Evolutionary conservation across 2,797 vertebrate species (phyloP).

Genomic region (Sebastes minor): DNA sequence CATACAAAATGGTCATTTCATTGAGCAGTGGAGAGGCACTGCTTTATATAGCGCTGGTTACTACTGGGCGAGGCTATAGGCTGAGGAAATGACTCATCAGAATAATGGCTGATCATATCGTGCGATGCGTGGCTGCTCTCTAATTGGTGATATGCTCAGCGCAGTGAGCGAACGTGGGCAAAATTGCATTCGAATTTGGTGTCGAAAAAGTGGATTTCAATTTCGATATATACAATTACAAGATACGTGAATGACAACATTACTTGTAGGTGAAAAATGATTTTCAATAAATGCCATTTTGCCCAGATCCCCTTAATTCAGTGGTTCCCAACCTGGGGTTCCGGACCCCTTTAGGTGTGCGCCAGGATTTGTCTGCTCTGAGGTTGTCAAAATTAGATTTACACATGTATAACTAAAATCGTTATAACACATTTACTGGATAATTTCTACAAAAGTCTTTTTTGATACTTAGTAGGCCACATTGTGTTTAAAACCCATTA

Average conservation of each 20-base stretch:
- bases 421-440: no score
- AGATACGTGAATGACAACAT: neutral
- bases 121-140: conserved; percentile 21
- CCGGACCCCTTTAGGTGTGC: no score
- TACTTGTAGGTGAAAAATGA: neutral
- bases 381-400: no score
- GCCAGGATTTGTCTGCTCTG: no score
- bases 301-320: conserved; percentile 24
- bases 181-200: conserved; percentile 46
- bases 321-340: no score
- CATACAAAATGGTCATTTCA: conserved; percentile 50
- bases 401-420: no score
- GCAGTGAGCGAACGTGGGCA: conserved; percentile 45
- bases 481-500: no score
- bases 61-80: conserved; percentile 46
- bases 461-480: no score
- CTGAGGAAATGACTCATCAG: conserved; percentile 55
- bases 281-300: conserved; percentile 53
- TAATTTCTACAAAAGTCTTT: no score
- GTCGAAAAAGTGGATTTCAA: neutral
- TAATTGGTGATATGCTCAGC: conserved; percentile 49
- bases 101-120: conserved; percentile 49
- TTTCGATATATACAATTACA: neutral
- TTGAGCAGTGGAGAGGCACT: conserved; percentile 30
- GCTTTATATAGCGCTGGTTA: conserved; percentile 44